Percentiles rank a stretch among this genome's conserved stretches.
Conservation (phyloP, 2,888 invertebrate genomes). For the Nymphalis polychloros region DNA sequence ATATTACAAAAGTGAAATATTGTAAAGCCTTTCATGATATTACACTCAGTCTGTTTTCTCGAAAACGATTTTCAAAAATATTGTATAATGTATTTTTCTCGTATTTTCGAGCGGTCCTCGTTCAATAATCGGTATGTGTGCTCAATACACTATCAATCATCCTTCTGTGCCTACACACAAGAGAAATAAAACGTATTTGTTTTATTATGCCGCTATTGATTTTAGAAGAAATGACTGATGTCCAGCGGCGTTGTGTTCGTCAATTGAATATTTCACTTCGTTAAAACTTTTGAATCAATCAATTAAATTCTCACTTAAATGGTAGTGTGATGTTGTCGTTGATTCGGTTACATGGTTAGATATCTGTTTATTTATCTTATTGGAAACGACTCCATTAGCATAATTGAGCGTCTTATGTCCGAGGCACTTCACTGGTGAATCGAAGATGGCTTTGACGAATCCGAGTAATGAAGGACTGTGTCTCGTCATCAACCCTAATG, state of each 20-base stretch:
- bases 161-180: conserved; percentile 62
- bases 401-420: conserved; percentile 76
- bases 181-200: conserved; percentile 73
- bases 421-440: conserved; percentile 69
- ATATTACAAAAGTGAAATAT: conserved; percentile 33
- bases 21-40: conserved; percentile 22
- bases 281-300: background rate
- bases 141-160: conserved; percentile 79
- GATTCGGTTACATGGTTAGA: conserved; percentile 9
- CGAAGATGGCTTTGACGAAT: conserved; percentile 71
- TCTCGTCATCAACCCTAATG: conserved; percentile 63
- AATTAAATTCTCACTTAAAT: background rate
- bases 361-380: conserved; percentile 46
- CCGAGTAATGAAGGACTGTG: conserved; percentile 67
- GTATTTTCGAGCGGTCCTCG: conserved; percentile 54
- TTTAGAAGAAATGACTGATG: conserved; percentile 62
- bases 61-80: conserved; percentile 33
- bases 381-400: conserved; percentile 73
- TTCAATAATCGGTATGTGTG: conserved; percentile 69
- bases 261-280: conserved; percentile 1
- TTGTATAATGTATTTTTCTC: conserved; percentile 44
- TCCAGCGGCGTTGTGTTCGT: conserved; percentile 36
- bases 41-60: conserved; percentile 10
- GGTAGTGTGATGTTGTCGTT: background rate
- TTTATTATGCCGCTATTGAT: conserved; percentile 73